Evolutionary conservation across 2,888 invertebrate species (phyloP).

Genomic region (Phragmatobia fuliginosa): DNA sequence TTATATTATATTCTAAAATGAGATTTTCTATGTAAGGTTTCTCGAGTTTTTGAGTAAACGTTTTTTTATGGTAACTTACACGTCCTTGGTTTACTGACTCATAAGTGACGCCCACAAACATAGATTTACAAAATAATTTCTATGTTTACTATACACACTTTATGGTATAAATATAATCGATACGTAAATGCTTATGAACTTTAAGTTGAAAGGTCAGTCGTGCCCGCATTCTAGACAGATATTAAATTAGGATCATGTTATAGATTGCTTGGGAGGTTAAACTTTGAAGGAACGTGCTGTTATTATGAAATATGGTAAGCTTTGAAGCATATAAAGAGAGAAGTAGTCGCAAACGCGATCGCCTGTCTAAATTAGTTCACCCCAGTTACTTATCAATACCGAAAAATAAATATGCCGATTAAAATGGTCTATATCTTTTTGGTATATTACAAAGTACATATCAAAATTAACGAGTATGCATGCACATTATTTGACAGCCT

Average conservation of each 20-base stretch:
- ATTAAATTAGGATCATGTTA: conserved; percentile 36
- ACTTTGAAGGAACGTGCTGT: conserved; percentile 24
- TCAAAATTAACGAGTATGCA: too few species aligned
- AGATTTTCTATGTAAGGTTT: not conserved
- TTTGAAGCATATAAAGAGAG: conserved; percentile 1
- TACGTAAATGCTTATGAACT: conserved; percentile 38
- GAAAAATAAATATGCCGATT: not conserved
- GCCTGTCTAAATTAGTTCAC: not conserved
- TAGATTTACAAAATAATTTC: too few species aligned
- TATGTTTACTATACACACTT: conserved; percentile 23
- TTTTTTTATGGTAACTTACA: too few species aligned
- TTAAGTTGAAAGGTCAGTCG: conserved; percentile 46
- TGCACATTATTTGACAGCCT: too few species aligned
- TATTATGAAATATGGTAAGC: conserved; percentile 11
- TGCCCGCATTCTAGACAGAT: conserved; percentile 30
- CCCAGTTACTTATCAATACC: not conserved
- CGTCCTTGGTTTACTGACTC: too few species aligned
- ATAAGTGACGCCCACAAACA: too few species aligned
- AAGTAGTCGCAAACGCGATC: not conserved
- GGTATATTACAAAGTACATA: not conserved
- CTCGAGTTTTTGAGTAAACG: too few species aligned
- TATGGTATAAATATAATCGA: conserved; percentile 23
- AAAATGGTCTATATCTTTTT: too few species aligned
- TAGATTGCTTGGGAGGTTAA: conserved; percentile 38
- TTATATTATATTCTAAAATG: too few species aligned